Evolutionary conservation across 2,888 invertebrate species (phyloP).

Genomic region (Ennomos erosarius): DNA sequence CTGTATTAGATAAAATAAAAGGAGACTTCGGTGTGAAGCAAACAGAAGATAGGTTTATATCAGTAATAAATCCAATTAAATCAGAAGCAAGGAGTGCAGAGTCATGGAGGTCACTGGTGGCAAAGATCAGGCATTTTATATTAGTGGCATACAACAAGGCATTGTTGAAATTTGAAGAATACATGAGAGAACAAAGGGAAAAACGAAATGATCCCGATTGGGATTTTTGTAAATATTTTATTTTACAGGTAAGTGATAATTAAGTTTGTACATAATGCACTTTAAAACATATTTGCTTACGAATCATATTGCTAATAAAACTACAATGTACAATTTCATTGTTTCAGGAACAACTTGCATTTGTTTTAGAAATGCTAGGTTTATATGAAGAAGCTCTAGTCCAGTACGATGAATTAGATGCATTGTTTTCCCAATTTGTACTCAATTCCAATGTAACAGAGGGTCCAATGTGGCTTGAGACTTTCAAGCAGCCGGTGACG

Average conservation of each 20-base stretch:
- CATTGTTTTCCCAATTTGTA: constrained; percentile 97
- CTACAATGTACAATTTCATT: constrained; percentile 15
- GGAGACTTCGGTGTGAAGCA: constrained; percentile 97
- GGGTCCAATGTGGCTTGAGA: constrained; percentile 93
- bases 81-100: constrained; percentile 95
- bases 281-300: no score
- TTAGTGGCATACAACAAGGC: constrained; percentile 95
- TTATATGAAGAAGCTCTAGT: constrained; percentile 97
- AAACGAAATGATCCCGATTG: constrained; percentile 95
- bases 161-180: constrained; percentile 94
- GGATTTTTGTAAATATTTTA: constrained; percentile 98
- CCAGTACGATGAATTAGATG: constrained; percentile 98
- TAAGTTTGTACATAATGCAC: no score
- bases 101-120: constrained; percentile 94
- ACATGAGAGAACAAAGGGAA: constrained; percentile 95
- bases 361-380: constrained; percentile 97
- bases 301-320: not conserved
- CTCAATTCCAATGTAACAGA: constrained; percentile 96
- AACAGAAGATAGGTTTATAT: constrained; percentile 92
- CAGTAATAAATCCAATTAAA: constrained; percentile 95
- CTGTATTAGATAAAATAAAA: constrained; percentile 97
- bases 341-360: constrained; percentile 96
- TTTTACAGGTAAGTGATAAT: constrained; percentile 88
- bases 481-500: constrained; percentile 92
- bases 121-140: constrained; percentile 92